Evolutionary conservation across 1,140 invertebrate species (phyloP).

Genomic region (Centruroides sculpturatus): DNA sequence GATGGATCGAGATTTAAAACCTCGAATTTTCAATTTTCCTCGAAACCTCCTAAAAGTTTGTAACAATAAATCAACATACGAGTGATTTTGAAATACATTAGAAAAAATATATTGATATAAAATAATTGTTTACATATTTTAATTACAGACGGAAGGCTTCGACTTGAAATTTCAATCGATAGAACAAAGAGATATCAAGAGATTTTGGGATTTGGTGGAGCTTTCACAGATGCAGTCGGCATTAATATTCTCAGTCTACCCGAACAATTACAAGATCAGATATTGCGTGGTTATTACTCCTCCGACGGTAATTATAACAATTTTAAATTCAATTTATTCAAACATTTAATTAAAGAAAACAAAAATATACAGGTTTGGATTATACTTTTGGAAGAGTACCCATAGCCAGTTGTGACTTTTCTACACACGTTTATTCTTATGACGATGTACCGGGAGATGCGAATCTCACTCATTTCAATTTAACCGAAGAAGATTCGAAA

Average conservation of each 20-base stretch:
- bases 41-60: neutral
- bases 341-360: no score
- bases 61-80: neutral
- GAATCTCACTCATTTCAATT: slow-evolving; percentile 45
- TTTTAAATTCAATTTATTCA: no score
- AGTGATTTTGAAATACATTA: no score
- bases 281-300: slow-evolving; percentile 13
- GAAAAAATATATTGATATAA: no score
- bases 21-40: slow-evolving; percentile 10
- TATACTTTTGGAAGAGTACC: slow-evolving; percentile 62
- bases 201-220: slow-evolving; percentile 69
- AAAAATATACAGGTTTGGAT: slow-evolving; percentile 33
- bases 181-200: slow-evolving; percentile 21
- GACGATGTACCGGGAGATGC: slow-evolving; percentile 45
- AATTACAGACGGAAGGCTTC: no score
- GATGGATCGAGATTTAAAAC: slow-evolving; percentile 35
- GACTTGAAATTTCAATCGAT: slow-evolving; percentile 14
- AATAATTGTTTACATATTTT: no score
- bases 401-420: slow-evolving; percentile 73
- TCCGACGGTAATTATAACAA: neutral
- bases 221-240: slow-evolving; percentile 68
- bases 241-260: slow-evolving; percentile 54
- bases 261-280: slow-evolving; percentile 35
- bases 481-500: slow-evolving; percentile 46
- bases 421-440: slow-evolving; percentile 49